Percentiles rank a stretch among this genome's conserved stretches.
phyloP scores from a whole-genome alignment of 2,797 vertebrate genomes.

The Allenopithecus nigroviridis region DNA sequence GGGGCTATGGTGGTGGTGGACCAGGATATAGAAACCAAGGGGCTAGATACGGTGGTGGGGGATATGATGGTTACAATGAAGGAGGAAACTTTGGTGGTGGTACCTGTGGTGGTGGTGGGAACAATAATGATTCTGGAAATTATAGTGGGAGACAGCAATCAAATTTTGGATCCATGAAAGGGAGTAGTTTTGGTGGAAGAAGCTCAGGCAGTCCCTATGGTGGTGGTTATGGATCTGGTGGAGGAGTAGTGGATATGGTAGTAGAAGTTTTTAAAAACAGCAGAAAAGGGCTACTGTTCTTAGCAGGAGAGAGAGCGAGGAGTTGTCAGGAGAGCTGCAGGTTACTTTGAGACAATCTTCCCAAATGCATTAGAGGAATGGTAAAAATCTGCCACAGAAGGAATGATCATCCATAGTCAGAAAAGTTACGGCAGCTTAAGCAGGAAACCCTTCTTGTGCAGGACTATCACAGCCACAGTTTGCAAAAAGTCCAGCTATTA shows the following conservation, averaged over 20 bases:
- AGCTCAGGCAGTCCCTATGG: not conserved
- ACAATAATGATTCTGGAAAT: not conserved
- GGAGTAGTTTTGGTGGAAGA: not conserved
- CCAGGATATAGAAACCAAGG: not conserved
- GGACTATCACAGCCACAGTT: constrained; percentile 92
- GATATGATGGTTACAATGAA: not conserved
- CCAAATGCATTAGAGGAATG: constrained; percentile 96
- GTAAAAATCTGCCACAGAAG: constrained; percentile 90
- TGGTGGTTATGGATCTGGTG: not conserved
- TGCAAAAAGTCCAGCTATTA: constrained; percentile 93
- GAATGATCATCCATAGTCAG: constrained; percentile 93
- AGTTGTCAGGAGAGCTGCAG: constrained; percentile 99
- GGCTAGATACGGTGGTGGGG: not conserved
- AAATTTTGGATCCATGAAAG: not conserved
- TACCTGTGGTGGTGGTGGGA: not conserved
- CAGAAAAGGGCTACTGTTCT: constrained; percentile 92
- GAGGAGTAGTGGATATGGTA: not conserved
- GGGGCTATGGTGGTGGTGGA: not conserved
- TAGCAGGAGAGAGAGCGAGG: constrained; percentile 97
- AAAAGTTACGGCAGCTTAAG: constrained; percentile 95
- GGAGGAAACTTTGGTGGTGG: not conserved
- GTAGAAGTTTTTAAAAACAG: not conserved
- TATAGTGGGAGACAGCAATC: not conserved
- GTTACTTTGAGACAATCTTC: constrained; percentile 98
- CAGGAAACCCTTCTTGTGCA: constrained; percentile 93